These are phyloP conservation scores for Threskiornis aethiopicus DNA, from an alignment of 2,797 vertebrate genomes.

Conservation along the genomic window DNA sequence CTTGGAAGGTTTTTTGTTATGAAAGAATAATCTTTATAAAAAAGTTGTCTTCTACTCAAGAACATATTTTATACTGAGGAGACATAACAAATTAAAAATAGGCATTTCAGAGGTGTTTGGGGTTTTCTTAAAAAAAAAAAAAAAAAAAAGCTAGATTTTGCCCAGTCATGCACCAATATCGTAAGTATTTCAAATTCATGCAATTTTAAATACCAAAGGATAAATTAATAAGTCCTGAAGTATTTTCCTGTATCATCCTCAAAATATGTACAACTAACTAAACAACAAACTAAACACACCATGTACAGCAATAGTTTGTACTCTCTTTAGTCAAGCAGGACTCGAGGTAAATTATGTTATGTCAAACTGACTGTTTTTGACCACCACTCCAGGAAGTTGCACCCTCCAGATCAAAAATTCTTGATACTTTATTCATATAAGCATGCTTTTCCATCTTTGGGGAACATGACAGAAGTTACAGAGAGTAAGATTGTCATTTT, in stretches of 20 bases:
- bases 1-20: background rate
- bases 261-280: background rate
- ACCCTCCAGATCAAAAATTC: background rate
- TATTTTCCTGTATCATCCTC: background rate
- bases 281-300: background rate
- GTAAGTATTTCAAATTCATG: background rate
- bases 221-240: background rate
- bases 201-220: rapidly evolving
- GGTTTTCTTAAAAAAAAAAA: background rate
- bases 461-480: background rate
- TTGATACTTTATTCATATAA: background rate
- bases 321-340: background rate
- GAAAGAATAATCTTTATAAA: background rate
- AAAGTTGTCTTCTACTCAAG: background rate
- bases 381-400: background rate
- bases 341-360: background rate
- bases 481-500: background rate
- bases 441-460: background rate
- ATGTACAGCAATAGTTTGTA: background rate
- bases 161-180: background rate
- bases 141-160: background rate
- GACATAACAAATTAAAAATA: background rate
- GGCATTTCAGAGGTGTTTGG: background rate
- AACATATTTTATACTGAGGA: background rate
- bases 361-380: background rate